Base-by-base conservation (phyloP, 1,140 invertebrate genomes). In the Ooceraea biroi region DNA sequence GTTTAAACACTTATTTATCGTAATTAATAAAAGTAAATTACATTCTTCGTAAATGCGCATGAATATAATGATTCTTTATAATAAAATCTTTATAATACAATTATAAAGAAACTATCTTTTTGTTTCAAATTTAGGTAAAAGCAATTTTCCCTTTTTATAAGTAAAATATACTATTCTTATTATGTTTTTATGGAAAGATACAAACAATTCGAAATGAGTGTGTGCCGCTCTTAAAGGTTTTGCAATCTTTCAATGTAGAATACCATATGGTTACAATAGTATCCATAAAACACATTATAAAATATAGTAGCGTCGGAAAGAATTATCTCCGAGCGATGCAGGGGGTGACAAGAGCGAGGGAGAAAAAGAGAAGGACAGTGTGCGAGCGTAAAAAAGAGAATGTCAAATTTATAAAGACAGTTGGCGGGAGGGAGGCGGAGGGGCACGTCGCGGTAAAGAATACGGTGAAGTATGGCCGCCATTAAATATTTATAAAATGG, bases 401-500 rank as follows among this genome's bases (percentile, higher is more conserved):
- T 48, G 58, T 48, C 7, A 25, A 78, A 78, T 78, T 69, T 78
- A 55, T 22, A 57, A 71, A 80, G 63, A 41, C 14, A n/a, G 50
- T 30, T n/a, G 2, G 36, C 36, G 36, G 52, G 36, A 68, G 11
- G 5, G 12, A 78, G 25, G 69, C 11, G n/a, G 48, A 52, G 12
- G 36, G 8, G 19, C 25, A 71, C 19, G 44, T 17, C 14, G 46
- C 48, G 63, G 19, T 3, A 10, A 63, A 60, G 58, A 76, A 82
- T 86, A 80, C 65, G 86, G 72, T 66, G 25, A 83, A 80, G 63
- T 58, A 68, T 46, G 65, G 27, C 30, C 57, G 36, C 61, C 85
- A 65, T 90, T 88, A 90, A 90, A 90, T 90, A 90, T 90, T 90
- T 90, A 90, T 90, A 89, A 90, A 90, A 90, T 69, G 71, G 57